phyloP scores from a whole-genome alignment of 2,113 vertebrate genomes.

The Lutjanus erythropterus region DNA sequence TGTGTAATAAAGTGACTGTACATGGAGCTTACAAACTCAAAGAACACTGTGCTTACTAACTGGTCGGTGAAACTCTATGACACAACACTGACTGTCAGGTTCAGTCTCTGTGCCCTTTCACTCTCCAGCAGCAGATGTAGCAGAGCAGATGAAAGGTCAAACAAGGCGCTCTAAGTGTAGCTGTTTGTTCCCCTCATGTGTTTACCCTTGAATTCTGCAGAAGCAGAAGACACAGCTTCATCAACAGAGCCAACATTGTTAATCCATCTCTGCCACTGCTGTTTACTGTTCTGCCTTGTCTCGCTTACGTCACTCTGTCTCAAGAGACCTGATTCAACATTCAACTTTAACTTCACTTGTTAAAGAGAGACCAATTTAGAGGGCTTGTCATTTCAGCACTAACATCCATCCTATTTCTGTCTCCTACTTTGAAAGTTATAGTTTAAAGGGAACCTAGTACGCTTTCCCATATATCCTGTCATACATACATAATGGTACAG shows the following conservation, averaged over 20 bases:
- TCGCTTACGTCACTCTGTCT: constrained; percentile 48
- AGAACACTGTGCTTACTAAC: too few species aligned
- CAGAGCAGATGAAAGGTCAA: constrained; percentile 44
- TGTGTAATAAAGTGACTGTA: not conserved
- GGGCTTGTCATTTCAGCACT: constrained; percentile 19
- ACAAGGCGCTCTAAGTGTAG: constrained; percentile 45
- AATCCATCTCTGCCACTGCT: constrained; percentile 66
- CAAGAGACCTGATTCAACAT: constrained; percentile 41
- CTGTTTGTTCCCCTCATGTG: constrained; percentile 48
- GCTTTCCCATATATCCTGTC: too few species aligned
- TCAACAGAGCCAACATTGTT: constrained; percentile 59
- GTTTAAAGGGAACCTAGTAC: too few species aligned
- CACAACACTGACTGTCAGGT: not conserved
- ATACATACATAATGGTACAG: too few species aligned
- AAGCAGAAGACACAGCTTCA: constrained; percentile 58
- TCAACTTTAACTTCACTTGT: constrained; percentile 27
- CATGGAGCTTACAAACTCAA: not conserved
- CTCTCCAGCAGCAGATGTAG: not conserved
- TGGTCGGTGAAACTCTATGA: too few species aligned
- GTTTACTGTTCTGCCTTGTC: constrained; percentile 54
- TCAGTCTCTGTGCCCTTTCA: not conserved
- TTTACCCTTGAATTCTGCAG: constrained; percentile 58
- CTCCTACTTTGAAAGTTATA: not conserved
- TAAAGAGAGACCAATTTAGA: constrained; percentile 41
- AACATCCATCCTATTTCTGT: constrained; percentile 6